Base-by-base conservation (phyloP, 2,888 invertebrate genomes). In the Embidobia sp. region DNA sequence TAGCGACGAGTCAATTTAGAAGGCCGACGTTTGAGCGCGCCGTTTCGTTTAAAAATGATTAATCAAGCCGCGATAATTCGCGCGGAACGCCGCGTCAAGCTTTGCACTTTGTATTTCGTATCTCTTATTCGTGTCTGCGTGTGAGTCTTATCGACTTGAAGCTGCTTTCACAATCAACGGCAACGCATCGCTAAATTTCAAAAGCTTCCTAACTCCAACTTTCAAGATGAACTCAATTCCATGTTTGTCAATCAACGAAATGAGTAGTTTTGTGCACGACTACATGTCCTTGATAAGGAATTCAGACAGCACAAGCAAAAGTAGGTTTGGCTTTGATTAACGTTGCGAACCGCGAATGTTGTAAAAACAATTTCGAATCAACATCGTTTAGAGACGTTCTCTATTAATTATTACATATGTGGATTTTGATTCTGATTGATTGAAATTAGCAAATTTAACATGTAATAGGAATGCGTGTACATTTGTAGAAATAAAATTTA, bases 1-100 rank as follows among this genome's bases (percentile, higher is more conserved):
- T 37, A 27, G 31, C 42, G 40, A 69, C 57, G 29, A 64, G 18
- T 64, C 64, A 51, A 66, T 44, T 55, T 53, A 33, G 18, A 64
- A 51, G 42, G 0, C 35, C 10, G 49, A 49, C 40, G 10, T 31
- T 27, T 15, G 44, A 35, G 5, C 37, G 37, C 10, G 16, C 27
- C 3, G 7, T 35, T 19, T 42, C 48, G 27, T 35, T 26, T 27
- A 10, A 51, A 63, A 49, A 46, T 19, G 37, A 61, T 48, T 48
- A 61, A 61, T 46, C 61, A 46, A 33, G 22, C 26, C 31, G 33
- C 33, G 37, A 61, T 61, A 57, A 57, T 42, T 40, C 19, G 55
- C 55, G 27, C 49, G 18, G n/a, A n/a, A n/a, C n/a, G n/a, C n/a
- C n/a, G n/a, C n/a, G n/a, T 11, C 37, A 42, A 40, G 46, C 16